phyloP scores from a whole-genome alignment of 1,140 invertebrate genomes.

The Bombus waltoni region DNA sequence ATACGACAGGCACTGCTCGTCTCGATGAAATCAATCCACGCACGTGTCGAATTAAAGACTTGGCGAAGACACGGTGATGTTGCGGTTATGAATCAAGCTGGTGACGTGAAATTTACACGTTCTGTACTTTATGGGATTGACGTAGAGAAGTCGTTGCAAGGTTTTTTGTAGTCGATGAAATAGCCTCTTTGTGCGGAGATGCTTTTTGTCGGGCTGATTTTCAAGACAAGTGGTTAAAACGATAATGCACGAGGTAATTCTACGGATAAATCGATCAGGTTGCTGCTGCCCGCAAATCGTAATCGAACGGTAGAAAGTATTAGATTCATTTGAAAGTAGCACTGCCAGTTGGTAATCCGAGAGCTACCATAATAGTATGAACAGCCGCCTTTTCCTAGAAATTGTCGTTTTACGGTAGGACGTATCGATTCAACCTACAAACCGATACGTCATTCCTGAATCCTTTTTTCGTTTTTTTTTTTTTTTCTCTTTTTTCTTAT shows the following conservation, averaged over 20 bases:
- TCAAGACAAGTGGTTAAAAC: not conserved
- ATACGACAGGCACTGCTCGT: not conserved
- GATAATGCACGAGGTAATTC: slow-evolving; percentile 15
- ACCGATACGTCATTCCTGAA: slow-evolving; percentile 8
- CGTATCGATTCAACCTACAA: slow-evolving; percentile 20
- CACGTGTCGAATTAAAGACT: not conserved
- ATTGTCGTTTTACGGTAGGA: slow-evolving; percentile 34
- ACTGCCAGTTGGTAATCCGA: slow-evolving; percentile 35
- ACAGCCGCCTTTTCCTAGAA: slow-evolving; percentile 38
- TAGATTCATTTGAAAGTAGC: slow-evolving; percentile 42
- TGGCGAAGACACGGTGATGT: not conserved
- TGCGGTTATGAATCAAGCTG: not conserved
- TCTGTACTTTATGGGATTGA: too few species aligned
- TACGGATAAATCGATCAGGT: not conserved
- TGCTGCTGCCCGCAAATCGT: not conserved
- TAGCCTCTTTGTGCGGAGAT: not conserved
- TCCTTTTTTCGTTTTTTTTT: too few species aligned
- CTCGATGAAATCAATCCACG: not conserved
- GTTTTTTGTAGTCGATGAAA: not conserved
- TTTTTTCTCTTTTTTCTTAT: not conserved
- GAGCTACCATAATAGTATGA: slow-evolving; percentile 27
- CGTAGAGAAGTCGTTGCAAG: not conserved
- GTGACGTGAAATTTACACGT: slow-evolving; percentile 10
- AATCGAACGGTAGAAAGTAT: slow-evolving; percentile 46
- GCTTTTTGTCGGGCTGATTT: not conserved